Evolutionary conservation across 2,888 invertebrate genomes (phyloP).

Genomic region (Zaprionus bogoriensis): DNA sequence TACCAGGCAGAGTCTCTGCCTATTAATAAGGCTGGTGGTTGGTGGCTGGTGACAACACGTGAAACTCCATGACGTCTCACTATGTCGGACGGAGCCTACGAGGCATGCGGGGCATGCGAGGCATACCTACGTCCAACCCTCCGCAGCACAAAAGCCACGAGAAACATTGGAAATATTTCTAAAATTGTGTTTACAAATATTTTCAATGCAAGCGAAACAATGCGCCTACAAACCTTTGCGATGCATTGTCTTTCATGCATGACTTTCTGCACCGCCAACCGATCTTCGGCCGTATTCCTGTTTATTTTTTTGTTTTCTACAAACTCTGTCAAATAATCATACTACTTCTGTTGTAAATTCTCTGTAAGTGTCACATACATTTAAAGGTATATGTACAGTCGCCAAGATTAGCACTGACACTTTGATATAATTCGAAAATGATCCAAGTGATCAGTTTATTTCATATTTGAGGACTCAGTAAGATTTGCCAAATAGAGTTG

Average conservation of each 20-base stretch:
- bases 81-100: background rate
- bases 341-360: background rate
- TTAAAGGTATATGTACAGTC: slow-evolving; percentile 7
- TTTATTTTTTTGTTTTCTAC: background rate
- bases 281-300: slow-evolving; percentile 24
- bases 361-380: background rate
- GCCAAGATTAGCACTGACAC: too few relatives aligned
- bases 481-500: background rate
- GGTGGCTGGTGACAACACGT: slow-evolving; percentile 80
- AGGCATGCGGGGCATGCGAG: slow-evolving; percentile 12
- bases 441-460: background rate
- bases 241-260: slow-evolving; percentile 14
- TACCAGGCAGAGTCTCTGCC: slow-evolving; percentile 43
- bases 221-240: slow-evolving; percentile 30
- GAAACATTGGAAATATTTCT: slow-evolving; percentile 68
- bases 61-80: slow-evolving; percentile 79
- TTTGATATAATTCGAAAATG: background rate
- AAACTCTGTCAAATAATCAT: slow-evolving; percentile 10
- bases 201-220: slow-evolving; percentile 58
- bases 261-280: slow-evolving; percentile 38
- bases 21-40: slow-evolving; percentile 77
- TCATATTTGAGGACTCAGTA: background rate
- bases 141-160: slow-evolving; percentile 47
- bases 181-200: slow-evolving; percentile 81
- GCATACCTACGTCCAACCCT: slow-evolving; percentile 60